Base-by-base conservation (phyloP, 2,888 invertebrate genomes). In the Thera obeliscata region DNA sequence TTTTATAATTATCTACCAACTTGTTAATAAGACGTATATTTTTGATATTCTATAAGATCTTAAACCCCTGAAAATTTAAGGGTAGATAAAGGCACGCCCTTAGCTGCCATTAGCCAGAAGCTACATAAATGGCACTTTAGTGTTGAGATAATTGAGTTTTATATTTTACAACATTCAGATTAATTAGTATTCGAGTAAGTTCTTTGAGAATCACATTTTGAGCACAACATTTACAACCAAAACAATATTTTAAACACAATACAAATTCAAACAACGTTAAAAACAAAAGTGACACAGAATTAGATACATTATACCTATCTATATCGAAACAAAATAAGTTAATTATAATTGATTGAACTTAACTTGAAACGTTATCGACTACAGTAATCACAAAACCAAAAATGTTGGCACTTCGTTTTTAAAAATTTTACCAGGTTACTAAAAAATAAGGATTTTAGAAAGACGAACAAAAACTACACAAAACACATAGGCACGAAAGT, bases 181-280 rank as follows among this genome's bases (percentile, higher is more conserved):
- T 59, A 22, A 48, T 55, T 4, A 12, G 7, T 41, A 69, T 62
- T 65, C 58, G 69, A 65, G 65, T 33, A 58, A 62, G 6, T 62
- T 56, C 70, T 71, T 65, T 68, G 52, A 74, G 72, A 73, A 74
- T 66, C 43, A 63, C 49, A 65, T 57, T 52, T 63, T 67, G 61
- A 65, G 65, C 64, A 63, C 58, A 11, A 61, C 52, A 55, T 43
- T 56, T 62, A 66, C 70, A 67, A 69, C 69, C 69, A 67, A 60
- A 52, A 54, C 22, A 52, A 50, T 5, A 41, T 46, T 46, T 46
- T 55, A 11, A 61, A 66, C 50, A 66, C 54, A 61, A 58, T 41
- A 57, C 48, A 61, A 68, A 58, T 41, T 61, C 48, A 61, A 68
- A 58, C 55, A 62, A 67, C 61, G 43, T 61, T 48, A 58, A 61